Evolutionary conservation across 2,888 invertebrate genomes (phyloP).

Genomic region (Auanema sp.): DNA sequence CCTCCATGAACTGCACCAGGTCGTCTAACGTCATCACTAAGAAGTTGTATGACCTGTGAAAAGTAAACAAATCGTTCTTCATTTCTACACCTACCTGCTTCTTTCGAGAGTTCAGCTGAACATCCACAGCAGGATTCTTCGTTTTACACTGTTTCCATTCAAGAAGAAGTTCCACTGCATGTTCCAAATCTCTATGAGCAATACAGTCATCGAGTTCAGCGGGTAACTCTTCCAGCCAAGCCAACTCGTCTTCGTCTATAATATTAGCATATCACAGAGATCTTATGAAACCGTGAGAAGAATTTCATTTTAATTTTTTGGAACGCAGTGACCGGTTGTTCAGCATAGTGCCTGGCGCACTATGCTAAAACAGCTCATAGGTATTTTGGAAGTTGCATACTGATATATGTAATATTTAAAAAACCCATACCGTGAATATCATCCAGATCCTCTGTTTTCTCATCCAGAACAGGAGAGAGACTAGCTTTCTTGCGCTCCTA

Average conservation of each 20-base stretch:
- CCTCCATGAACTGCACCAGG: slow-evolving; percentile 59
- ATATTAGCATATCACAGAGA: too few species aligned
- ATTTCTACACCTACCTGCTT: slow-evolving; percentile 29
- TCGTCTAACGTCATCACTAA: slow-evolving; percentile 56
- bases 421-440: too few species aligned
- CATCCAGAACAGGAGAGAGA: slow-evolving; percentile 1
- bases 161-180: slow-evolving; percentile 59
- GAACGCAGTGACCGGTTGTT: neutral
- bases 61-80: neutral
- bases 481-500: slow-evolving; percentile 8
- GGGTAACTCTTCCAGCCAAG: slow-evolving; percentile 56
- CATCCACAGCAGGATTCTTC: slow-evolving; percentile 47
- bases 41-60: slow-evolving; percentile 48
- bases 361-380: neutral
- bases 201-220: slow-evolving; percentile 60
- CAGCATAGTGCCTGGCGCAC: neutral
- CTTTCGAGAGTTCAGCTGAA: slow-evolving; percentile 54
- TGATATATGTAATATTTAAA: too few species aligned
- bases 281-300: neutral
- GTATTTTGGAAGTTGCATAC: too few species aligned
- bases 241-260: slow-evolving; percentile 43
- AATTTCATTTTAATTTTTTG: neutral
- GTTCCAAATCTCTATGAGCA: slow-evolving; percentile 56
- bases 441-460: too few species aligned
- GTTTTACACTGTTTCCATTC: slow-evolving; percentile 59